Percentiles rank a stretch among this genome's conserved stretches.
These are phyloP conservation scores for Cathartes aura DNA, from an alignment of 2,113 vertebrate species.

Conservation along the genomic window DNA sequence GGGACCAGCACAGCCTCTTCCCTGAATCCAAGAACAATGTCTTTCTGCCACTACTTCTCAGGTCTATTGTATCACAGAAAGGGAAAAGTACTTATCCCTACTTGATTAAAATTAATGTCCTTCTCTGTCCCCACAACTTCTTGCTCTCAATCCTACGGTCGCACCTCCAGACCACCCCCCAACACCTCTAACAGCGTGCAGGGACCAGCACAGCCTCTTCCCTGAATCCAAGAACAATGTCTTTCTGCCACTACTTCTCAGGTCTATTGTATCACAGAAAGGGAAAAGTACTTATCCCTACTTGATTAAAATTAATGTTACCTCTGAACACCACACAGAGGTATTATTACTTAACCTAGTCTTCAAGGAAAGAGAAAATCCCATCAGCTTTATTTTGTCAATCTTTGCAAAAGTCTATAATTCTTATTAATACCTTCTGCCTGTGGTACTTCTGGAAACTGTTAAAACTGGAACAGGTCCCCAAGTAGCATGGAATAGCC, in stretches of 20 bases:
- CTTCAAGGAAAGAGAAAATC: constrained; percentile 55
- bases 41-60: neutral
- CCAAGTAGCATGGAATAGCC: constrained; percentile 39
- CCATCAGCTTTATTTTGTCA: constrained; percentile 58
- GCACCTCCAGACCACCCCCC: neutral
- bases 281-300: constrained; percentile 17
- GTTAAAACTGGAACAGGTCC: constrained; percentile 61
- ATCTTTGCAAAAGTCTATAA: constrained; percentile 56
- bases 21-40: neutral
- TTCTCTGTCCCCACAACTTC: neutral
- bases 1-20: neutral
- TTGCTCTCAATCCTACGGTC: neutral
- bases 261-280: neutral
- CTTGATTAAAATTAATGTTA: constrained; percentile 58
- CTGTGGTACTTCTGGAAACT: neutral
- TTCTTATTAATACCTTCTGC: constrained; percentile 47
- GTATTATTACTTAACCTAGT: neutral
- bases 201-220: neutral
- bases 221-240: neutral
- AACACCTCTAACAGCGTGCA: accelerated
- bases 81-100: too few relatives aligned
- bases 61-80: neutral
- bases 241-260: neutral
- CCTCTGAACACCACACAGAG: constrained; percentile 19
- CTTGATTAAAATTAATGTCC: too few relatives aligned